Conservation (phyloP, 1,140 invertebrate species). For the Drosophila santomea region DNA sequence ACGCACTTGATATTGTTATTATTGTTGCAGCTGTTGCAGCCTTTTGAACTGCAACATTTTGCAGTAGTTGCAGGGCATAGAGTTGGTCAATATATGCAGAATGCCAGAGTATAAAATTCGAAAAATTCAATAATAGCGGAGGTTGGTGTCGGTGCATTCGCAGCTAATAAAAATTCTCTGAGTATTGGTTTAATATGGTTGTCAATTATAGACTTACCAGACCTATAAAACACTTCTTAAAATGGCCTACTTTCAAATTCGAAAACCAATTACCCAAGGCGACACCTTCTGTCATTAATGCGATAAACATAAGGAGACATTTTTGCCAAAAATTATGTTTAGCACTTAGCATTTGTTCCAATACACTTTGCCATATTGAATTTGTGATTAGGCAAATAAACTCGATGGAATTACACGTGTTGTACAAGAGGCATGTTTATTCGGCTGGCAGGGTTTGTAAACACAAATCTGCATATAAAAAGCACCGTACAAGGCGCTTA, state of each 20-base stretch:
- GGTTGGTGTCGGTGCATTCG: not conserved
- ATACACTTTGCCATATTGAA: constrained; percentile 81
- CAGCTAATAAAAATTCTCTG: not conserved
- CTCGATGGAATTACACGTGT: constrained; percentile 67
- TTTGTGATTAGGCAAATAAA: constrained; percentile 82
- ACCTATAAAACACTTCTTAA: not conserved
- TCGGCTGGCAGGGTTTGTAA: constrained; percentile 29
- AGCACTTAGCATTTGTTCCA: constrained; percentile 66
- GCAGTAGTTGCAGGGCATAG: constrained; percentile 20
- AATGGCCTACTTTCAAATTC: constrained; percentile 55
- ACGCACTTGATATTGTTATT: constrained; percentile 16
- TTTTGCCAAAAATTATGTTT: constrained; percentile 40
- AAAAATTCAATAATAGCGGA: constrained; percentile 4
- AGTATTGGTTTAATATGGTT: not conserved
- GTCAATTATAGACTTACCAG: not conserved
- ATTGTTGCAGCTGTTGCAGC: constrained; percentile 15
- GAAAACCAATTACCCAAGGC: constrained; percentile 49
- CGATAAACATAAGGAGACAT: constrained; percentile 54
- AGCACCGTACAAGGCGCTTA: constrained; percentile 54
- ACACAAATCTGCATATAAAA: constrained; percentile 56
- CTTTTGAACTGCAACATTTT: constrained; percentile 14
- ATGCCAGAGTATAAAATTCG: constrained; percentile 3
- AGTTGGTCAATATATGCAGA: not conserved
- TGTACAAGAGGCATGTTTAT: constrained; percentile 63
- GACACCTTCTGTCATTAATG: constrained; percentile 19